phyloP scores from a whole-genome alignment of 2,113 vertebrate genomes.

The Trichomycterus rosablanca region DNA sequence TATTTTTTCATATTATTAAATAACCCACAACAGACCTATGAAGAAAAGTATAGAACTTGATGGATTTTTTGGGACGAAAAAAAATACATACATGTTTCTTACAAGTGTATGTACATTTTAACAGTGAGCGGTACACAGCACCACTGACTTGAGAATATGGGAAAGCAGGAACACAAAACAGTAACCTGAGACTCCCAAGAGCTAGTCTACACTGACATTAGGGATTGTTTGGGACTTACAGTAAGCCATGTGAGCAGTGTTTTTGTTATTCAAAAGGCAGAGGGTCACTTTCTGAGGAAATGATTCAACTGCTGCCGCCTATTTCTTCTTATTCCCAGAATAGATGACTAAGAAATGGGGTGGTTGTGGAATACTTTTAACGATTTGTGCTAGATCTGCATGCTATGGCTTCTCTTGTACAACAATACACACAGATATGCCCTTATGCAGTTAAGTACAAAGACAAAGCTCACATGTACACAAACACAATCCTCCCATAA shows the following conservation, averaged over 20 bases:
- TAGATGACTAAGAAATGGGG: slow-evolving; percentile 49
- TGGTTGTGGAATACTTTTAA: slow-evolving; percentile 29
- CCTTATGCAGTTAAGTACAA: neutral
- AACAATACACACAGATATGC: neutral
- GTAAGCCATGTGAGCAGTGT: neutral
- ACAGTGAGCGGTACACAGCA: too few species aligned
- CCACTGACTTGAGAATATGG: too few species aligned
- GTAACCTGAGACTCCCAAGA: slow-evolving; percentile 31
- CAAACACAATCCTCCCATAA: slow-evolving; percentile 4
- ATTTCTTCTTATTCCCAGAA: slow-evolving; percentile 46
- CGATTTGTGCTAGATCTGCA: neutral
- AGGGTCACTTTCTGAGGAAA: slow-evolving; percentile 48
- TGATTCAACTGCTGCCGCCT: slow-evolving; percentile 27
- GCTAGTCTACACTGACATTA: slow-evolving; percentile 23
- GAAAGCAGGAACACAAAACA: neutral
- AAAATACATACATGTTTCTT: too few species aligned
- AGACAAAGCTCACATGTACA: slow-evolving; percentile 23
- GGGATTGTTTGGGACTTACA: slow-evolving; percentile 27
- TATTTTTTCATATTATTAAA: too few species aligned
- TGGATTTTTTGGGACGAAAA: too few species aligned
- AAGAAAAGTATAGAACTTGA: too few species aligned
- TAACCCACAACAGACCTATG: too few species aligned
- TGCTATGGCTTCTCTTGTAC: too few species aligned
- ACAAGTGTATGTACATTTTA: too few species aligned
- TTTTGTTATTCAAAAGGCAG: slow-evolving; percentile 25